Evolutionary conservation across 2,797 vertebrate genomes (phyloP).

Genomic region (Potorous gilbertii): DNA sequence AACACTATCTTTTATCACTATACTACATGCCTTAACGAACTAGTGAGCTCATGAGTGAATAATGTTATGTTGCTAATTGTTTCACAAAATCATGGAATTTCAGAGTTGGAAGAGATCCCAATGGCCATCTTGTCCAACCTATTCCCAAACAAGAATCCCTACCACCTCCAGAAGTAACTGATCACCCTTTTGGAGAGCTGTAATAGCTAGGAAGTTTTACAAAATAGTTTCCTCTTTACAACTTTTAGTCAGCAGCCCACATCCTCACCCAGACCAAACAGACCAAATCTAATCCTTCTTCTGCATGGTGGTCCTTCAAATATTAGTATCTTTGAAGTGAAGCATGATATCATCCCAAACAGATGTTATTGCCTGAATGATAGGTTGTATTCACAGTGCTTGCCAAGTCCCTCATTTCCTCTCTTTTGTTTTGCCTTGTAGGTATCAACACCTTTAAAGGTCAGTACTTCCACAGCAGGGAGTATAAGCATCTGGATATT

Average conservation of each 20-base stretch:
- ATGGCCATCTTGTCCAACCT: too few relatives aligned
- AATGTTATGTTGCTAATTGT: background rate
- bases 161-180: too few relatives aligned
- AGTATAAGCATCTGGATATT: conserved; percentile 89
- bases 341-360: background rate
- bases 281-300: too few relatives aligned
- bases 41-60: background rate
- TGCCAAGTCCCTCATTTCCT: conserved; percentile 3
- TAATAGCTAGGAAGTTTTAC: too few relatives aligned
- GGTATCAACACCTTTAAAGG: conserved; percentile 90
- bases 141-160: too few relatives aligned
- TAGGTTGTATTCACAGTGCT: conserved; percentile 18
- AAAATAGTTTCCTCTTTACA: too few relatives aligned
- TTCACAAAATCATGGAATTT: background rate
- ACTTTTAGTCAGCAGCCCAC: background rate
- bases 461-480: conserved; percentile 88
- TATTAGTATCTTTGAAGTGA: too few relatives aligned
- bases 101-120: too few relatives aligned
- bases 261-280: too few relatives aligned
- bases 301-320: too few relatives aligned
- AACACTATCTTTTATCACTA: background rate
- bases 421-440: conserved; percentile 73
- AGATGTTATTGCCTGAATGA: background rate
- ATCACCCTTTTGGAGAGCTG: too few relatives aligned
- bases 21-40: background rate